Evolutionary conservation across 2,797 vertebrate species (phyloP).

Genomic region (Gymnothorax reevesii): DNA sequence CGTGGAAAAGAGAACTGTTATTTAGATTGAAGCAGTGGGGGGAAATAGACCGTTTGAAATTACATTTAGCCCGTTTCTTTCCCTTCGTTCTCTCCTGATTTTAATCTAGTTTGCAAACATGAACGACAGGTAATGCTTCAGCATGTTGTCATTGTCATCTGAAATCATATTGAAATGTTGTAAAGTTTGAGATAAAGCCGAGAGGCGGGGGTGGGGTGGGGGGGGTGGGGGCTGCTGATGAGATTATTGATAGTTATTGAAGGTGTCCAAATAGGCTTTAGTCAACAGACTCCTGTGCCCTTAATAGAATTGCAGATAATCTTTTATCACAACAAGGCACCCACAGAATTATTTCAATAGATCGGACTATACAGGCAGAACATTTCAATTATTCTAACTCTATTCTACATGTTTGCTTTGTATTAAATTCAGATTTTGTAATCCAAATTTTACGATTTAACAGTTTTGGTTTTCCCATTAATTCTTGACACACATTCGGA

Average conservation of each 20-base stretch:
- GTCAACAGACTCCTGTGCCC: constrained; percentile 84
- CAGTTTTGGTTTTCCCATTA: constrained; percentile 90
- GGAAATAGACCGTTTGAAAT: constrained; percentile 44
- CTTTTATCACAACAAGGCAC: constrained; percentile 90
- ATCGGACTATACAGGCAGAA: constrained; percentile 85
- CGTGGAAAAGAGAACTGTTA: constrained; percentile 25
- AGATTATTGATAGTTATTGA: constrained; percentile 81
- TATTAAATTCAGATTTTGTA: constrained; percentile 83
- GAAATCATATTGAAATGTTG: constrained; percentile 76
- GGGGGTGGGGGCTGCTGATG: constrained; percentile 75
- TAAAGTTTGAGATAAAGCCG: constrained; percentile 84
- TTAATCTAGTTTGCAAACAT: constrained; percentile 67
- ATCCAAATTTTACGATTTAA: constrained; percentile 95
- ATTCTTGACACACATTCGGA: constrained; percentile 81
- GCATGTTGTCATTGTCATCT: constrained; percentile 65
- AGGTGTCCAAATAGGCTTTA: constrained; percentile 85
- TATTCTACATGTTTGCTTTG: constrained; percentile 93
- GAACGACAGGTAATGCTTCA: constrained; percentile 76
- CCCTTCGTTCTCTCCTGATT: constrained; percentile 53
- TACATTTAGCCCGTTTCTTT: constrained; percentile 41
- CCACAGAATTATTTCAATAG: constrained; percentile 93
- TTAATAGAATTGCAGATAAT: constrained; percentile 92
- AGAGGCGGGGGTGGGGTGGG: constrained; percentile 72
- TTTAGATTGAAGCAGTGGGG: constrained; percentile 27
- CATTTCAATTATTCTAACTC: constrained; percentile 95